Evolutionary conservation across 1,140 invertebrate species (phyloP).

Genomic region (Globodera rostochiensis): DNA sequence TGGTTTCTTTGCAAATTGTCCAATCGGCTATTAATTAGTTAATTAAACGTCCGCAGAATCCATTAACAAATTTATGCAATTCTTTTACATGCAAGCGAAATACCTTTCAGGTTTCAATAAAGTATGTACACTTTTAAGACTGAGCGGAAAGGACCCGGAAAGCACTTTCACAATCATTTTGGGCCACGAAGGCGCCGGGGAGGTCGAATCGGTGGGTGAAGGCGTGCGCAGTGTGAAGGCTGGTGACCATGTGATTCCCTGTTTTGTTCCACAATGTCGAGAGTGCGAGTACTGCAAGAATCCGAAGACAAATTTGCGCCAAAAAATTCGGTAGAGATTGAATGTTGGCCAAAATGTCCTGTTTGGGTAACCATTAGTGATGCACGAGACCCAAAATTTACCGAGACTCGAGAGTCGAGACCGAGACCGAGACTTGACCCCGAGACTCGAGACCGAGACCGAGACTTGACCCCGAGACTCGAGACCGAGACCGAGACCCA

Average conservation of each 20-base stretch:
- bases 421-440: too few relatives aligned
- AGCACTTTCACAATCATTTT: conserved; percentile 77
- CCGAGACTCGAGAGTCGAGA: too few relatives aligned
- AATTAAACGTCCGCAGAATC: neutral
- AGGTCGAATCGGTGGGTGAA: conserved; percentile 80
- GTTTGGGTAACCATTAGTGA: too few relatives aligned
- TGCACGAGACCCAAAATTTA: too few relatives aligned
- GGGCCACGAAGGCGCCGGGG: conserved; percentile 83
- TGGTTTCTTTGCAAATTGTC: neutral
- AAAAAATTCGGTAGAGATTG: conserved; percentile 3
- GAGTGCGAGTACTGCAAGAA: conserved; percentile 95
- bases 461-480: too few relatives aligned
- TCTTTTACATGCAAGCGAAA: neutral
- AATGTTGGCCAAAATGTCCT: too few relatives aligned
- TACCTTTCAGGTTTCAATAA: too few relatives aligned
- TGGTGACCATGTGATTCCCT: conserved; percentile 93
- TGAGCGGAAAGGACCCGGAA: neutral
- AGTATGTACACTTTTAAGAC: too few relatives aligned
- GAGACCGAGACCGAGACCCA: too few relatives aligned
- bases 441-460: too few relatives aligned
- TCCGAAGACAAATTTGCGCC: conserved; percentile 80
- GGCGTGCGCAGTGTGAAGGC: conserved; percentile 53
- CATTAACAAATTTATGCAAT: too few relatives aligned
- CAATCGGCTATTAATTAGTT: neutral
- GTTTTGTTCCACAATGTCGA: conserved; percentile 93